Conservation (phyloP, 2,797 vertebrate genomes). For the Gambelia wislizenii region DNA sequence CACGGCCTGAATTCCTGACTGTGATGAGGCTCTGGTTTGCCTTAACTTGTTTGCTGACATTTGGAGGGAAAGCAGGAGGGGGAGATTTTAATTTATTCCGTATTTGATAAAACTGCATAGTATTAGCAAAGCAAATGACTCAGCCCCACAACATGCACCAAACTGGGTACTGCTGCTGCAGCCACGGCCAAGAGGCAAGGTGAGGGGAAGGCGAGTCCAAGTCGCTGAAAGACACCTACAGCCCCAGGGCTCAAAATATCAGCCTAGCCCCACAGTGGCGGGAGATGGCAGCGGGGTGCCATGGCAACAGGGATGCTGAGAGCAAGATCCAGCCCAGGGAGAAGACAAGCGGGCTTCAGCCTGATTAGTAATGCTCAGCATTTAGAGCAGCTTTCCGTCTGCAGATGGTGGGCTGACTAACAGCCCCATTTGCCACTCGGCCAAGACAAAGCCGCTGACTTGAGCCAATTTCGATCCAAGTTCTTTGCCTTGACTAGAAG, state of each 20-base stretch:
- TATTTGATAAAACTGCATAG: constrained; percentile 11
- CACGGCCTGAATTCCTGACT: neutral
- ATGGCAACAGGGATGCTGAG: neutral
- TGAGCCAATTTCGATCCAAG: neutral
- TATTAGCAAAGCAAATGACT: constrained; percentile 6
- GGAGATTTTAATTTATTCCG: neutral
- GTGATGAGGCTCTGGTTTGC: constrained; percentile 8
- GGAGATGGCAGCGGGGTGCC: neutral
- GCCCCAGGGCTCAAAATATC: neutral
- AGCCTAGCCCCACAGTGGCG: neutral
- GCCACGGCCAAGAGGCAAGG: constrained; percentile 6
- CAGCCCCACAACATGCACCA: neutral
- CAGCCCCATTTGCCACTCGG: neutral
- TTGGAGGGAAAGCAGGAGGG: neutral
- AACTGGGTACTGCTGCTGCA: neutral
- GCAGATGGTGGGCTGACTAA: neutral
- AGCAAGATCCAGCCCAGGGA: neutral
- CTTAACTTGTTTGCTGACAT: constrained; percentile 17
- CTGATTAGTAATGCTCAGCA: neutral
- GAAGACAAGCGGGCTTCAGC: constrained; percentile 11
- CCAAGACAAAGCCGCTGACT: neutral
- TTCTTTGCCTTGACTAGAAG: too few species aligned
- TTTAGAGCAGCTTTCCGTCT: neutral
- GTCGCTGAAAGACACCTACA: neutral
- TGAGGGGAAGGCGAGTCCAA: neutral